Base-by-base conservation (phyloP, 2,888 invertebrate species). In the Thecophora atra region DNA sequence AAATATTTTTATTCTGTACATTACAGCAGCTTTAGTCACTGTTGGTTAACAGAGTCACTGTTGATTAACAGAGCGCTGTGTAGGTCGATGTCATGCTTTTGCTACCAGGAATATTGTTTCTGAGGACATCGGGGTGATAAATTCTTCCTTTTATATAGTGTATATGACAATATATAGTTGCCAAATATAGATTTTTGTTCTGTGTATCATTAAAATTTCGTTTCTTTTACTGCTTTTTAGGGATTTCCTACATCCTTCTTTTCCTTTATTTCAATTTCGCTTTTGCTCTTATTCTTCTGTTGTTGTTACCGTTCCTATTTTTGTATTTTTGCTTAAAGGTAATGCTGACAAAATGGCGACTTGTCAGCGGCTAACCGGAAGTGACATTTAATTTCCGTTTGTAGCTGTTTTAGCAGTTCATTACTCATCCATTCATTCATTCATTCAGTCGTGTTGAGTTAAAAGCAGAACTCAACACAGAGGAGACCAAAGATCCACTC, bases 351-450 rank as follows among this genome's bases (percentile, higher is more conserved):
- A 51, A 62, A 66, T 60, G 56, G 17, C 52, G 52, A 30, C 19
- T 42, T 47, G 54, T 65, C 71, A 67, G 60, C 72, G 37, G 65
- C 44, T 69, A 64, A 72, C 66, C 66, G 72, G 74, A 74, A 72
- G 72, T 74, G 70, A 72, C 72, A 74, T 72, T 74, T 74, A 74
- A 74, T 74, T 74, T 74, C 72, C 72, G 72, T 72, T 63, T 74
- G 69, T 62, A 70, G 42, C 24, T 26, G 30, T 51, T 52, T 51
- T 28, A 1, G 24, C 11, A 58, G 24, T 24, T 54, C 24, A 47
- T 66, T 66, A 52, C 52, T 66, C 52, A 51, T n/a, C 8, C 47
- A 47, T 28, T 15, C 21, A 8, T 68, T 24, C 54, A 37, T 37
- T 37, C 37, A 37, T 37, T 17, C 37, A 17, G 7, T 54, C 60